phyloP scores from a whole-genome alignment of 2,797 vertebrate genomes.

The Falco concolor region DNA sequence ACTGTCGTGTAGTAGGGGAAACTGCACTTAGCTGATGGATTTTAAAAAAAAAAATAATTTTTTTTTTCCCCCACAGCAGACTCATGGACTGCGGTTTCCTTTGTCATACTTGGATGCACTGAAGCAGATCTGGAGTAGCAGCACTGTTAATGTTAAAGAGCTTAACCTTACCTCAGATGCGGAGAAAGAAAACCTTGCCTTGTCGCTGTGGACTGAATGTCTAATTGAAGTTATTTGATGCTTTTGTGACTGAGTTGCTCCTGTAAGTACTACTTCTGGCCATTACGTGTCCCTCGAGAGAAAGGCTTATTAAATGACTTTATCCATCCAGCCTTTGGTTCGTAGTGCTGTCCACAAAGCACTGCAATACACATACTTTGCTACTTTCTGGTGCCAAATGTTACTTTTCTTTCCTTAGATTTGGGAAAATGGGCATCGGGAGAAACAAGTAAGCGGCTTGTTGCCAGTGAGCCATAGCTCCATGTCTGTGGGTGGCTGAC shows the following conservation, averaged over 20 bases:
- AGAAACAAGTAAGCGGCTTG: background rate
- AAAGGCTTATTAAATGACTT: background rate
- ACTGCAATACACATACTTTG: background rate
- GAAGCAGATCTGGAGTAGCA: slow-evolving; percentile 77
- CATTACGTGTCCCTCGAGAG: background rate
- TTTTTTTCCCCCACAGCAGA: background rate
- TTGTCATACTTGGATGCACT: slow-evolving; percentile 80
- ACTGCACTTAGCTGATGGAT: background rate
- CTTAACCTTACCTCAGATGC: slow-evolving; percentile 68
- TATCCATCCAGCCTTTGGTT: background rate
- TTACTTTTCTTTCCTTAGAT: background rate
- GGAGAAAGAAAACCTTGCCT: slow-evolving; percentile 78
- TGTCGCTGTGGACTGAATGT: slow-evolving; percentile 80
- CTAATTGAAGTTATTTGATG: slow-evolving; percentile 71
- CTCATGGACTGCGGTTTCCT: slow-evolving; percentile 85
- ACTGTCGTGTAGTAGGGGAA: rapidly evolving
- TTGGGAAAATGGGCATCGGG: background rate
- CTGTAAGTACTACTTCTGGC: background rate
- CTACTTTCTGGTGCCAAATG: background rate
- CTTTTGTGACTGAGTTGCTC: background rate
- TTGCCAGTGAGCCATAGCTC: background rate
- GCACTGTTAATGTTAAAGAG: slow-evolving; percentile 63
- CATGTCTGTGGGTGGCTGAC: background rate
- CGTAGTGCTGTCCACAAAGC: background rate
- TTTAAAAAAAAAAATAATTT: too few species aligned